Percentiles rank a stretch among this genome's conserved stretches.
These are phyloP conservation scores for Erannis defoliaria DNA, from an alignment of 2,888 invertebrate genomes.

Conservation along the genomic window DNA sequence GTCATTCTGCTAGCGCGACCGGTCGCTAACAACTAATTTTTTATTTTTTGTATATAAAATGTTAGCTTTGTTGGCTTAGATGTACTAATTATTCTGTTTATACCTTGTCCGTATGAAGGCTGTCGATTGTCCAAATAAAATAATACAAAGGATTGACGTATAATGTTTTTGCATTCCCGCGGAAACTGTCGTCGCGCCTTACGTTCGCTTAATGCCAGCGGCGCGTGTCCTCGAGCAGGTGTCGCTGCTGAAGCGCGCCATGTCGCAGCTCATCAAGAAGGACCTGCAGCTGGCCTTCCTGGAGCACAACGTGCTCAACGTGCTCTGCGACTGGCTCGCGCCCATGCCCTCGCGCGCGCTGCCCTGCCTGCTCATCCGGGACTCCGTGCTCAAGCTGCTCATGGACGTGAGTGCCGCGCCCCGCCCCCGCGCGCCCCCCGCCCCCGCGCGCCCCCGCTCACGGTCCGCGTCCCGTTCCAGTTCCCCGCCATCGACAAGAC, in stretches of 20 bases:
- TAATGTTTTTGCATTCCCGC: no score
- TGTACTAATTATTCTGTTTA: no score
- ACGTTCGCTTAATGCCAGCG: no score
- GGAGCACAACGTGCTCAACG: conserved; percentile 96
- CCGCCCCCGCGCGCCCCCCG: neutral
- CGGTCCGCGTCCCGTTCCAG: conserved; percentile 68
- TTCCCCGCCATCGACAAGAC: conserved; percentile 96
- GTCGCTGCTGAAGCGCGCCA: conserved; percentile 94
- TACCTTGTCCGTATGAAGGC: no score
- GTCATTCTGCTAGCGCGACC: no score
- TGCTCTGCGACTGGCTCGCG: conserved; percentile 98
- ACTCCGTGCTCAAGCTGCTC: conserved; percentile 92
- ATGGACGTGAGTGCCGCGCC: conserved; percentile 88
- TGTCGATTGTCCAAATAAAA: no score
- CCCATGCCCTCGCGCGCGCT: conserved; percentile 99
- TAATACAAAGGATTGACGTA: no score
- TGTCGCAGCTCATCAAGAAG: conserved; percentile 97
- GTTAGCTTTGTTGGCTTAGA: no score
- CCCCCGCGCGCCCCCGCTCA: neutral
- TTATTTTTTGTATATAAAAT: no score
- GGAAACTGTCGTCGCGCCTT: no score
- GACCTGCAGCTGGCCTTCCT: conserved; percentile 98
- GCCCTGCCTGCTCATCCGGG: conserved; percentile 97
- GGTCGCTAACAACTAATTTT: no score
- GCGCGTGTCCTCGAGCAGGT: conserved; percentile 78